Evolutionary conservation across 2,113 vertebrate species (phyloP), one percentile per base, ranked within the genome.

Genomic region (Speoplatyrhinus poulsoni): DNA sequence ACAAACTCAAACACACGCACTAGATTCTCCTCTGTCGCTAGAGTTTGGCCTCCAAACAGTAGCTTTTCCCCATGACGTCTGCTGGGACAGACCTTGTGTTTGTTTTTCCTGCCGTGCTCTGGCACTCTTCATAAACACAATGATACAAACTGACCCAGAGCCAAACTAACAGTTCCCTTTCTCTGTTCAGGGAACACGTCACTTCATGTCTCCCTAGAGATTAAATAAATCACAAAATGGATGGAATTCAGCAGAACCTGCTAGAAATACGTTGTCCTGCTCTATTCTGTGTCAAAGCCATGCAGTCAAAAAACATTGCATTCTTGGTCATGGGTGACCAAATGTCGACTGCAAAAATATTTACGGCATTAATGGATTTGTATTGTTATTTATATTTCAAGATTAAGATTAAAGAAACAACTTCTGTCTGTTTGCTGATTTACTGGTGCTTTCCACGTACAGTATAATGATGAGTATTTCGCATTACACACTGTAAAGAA

Each of bases 191-290:
- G 49, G 16, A 3, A 52, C 64, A 77, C 9, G 56, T 46, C 19
- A 48, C 0, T 46, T 12, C 26, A 62, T 74, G 63, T 69, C 79
- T 26, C 63, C 62, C 60, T 58, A 64, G 49, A 58, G 58, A 65
- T 54, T 60, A 53, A 71, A 58, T 12, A 17, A 62, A 55, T 46
- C 9, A 15, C 8, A 66, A 46, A 41, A 10, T 62, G 56, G 48
- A 49, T 72, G 7, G 36, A 41, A 41, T 41, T 41, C 36, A 41
- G 36, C 36, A 41, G 36, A 26, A 41, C 36, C 36, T 41, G 36
- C 7, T 41, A 41, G 36, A 41, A 41, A 41, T 41, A 7, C 4
- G 4, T 41, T 41, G 36, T 41, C 36, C 7, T 41, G 36, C 36
- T 41, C 0, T 41, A 41, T 41, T 26, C 26, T 41, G 4, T 41